Conservation (phyloP, 2,113 vertebrate genomes). For the Tachysurus vachellii region DNA sequence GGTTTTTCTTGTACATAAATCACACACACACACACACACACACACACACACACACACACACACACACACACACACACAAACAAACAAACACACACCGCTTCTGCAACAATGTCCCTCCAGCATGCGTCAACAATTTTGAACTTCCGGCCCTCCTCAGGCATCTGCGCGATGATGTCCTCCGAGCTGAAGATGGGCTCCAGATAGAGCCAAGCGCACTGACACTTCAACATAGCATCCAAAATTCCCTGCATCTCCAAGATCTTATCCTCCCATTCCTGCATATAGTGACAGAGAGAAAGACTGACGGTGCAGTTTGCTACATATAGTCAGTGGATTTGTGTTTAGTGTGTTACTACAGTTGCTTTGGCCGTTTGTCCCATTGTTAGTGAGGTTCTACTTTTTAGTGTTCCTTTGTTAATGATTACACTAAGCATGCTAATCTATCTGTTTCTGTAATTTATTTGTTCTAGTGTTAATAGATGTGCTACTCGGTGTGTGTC, state of each 20-base stretch:
- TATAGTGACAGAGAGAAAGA: conserved; percentile 43
- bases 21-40: conserved; percentile 58
- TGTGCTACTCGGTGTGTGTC: background rate
- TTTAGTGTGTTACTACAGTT: background rate
- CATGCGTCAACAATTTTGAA: conserved; percentile 82
- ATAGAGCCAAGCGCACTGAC: conserved; percentile 89
- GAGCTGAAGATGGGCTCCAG: conserved; percentile 94
- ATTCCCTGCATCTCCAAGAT: conserved; percentile 83
- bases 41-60: conserved; percentile 64
- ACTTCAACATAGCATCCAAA: conserved; percentile 84
- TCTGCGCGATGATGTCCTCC: conserved; percentile 88
- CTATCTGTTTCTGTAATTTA: background rate
- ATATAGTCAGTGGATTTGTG: no score
- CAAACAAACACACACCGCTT: conserved; percentile 72
- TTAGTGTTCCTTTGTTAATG: background rate
- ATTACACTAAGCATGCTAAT: background rate
- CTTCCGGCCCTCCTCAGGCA: conserved; percentile 90
- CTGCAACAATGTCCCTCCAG: conserved; percentile 83
- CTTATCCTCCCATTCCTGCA: conserved; percentile 85
- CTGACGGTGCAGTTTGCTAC: background rate
- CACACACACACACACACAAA: background rate
- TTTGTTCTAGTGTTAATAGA: background rate
- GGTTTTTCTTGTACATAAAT: background rate
- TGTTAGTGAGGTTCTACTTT: background rate
- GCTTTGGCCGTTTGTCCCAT: background rate